These are phyloP conservation scores for Scalopus aquaticus DNA, from an alignment of 2,113 vertebrate species.

Conservation along the genomic window DNA sequence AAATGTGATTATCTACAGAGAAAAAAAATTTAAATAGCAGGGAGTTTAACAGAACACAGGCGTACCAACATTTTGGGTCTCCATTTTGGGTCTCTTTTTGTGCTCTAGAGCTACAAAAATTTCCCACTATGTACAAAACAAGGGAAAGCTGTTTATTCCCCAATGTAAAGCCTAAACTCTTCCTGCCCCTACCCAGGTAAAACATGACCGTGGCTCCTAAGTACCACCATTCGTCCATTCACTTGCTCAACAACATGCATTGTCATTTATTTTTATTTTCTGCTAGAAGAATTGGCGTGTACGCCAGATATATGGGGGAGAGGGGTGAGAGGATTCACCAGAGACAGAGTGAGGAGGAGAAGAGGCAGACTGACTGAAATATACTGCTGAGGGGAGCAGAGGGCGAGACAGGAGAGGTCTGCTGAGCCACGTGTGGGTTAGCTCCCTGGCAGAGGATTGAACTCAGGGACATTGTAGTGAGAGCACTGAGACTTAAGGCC, in stretches of 20 bases:
- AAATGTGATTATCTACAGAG: constrained; percentile 95
- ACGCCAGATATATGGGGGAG: too few species aligned
- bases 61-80: not conserved
- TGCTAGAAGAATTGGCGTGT: too few species aligned
- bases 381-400: too few species aligned
- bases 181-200: not conserved
- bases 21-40: constrained; percentile 51
- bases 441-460: too few species aligned
- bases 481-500: too few species aligned
- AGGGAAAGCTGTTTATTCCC: not conserved
- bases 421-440: too few species aligned
- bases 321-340: too few species aligned
- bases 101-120: not conserved
- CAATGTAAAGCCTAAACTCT: not conserved
- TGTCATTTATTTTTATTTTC: too few species aligned
- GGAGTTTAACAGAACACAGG: constrained; percentile 5
- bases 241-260: not conserved
- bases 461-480: too few species aligned
- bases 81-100: not conserved
- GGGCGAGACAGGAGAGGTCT: too few species aligned
- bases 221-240: not conserved
- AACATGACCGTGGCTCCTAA: not conserved
- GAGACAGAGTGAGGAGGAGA: too few species aligned
- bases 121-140: not conserved
- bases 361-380: too few species aligned